Evolutionary conservation across 2,888 invertebrate species (phyloP), one percentile per base, ranked within the genome.

Genomic region (Helobdella robusta): DNA sequence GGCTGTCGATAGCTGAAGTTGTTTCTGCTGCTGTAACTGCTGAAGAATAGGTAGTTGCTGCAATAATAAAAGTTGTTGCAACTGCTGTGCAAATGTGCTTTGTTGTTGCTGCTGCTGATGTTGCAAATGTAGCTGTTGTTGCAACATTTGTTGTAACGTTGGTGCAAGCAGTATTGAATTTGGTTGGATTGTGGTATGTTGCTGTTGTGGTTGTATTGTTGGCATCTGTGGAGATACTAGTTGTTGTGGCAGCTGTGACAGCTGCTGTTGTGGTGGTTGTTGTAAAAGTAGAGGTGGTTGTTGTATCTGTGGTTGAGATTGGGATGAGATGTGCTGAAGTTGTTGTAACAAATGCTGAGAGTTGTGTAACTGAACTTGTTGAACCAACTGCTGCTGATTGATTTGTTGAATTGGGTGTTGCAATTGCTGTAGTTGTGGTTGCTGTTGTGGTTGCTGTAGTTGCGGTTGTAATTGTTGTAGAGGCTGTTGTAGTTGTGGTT

Each of bases 401-500:
- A 34, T 18, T 23, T 35, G 59, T 34, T 25, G 59, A 59, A 59
- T 36, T 36, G 36, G 11, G 5, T 6, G 11, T 35, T 59, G 59
- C n/a, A n/a, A 20, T 35, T 35, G 36, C 4, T 36, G 18, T 6
- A 15, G 34, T 25, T 32, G 59, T 8, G n/a, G 50, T 23, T 50
- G 50, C 18, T 50, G n/a, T 50, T 40, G 44, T 23, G 35, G 25
- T 60, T 60, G 60, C 23, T 60, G 40, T 4, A 46, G 48, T 62
- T 62, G 50, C 30, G 44, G 34, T 50, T 62, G 48, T 5, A 32
- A 58, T 44, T 58, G 65, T 30, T 58, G 65, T 35, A 23, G 44
- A 23, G 36, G 54, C n/a, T 54, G 35, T 64, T 62, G 30, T 23
- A 44, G 54, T 23, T 54, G 54, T 20, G 30, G 40, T 54, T 48